Evolutionary conservation across 2,888 invertebrate genomes (phyloP).

Genomic region (Aradus depressus): DNA sequence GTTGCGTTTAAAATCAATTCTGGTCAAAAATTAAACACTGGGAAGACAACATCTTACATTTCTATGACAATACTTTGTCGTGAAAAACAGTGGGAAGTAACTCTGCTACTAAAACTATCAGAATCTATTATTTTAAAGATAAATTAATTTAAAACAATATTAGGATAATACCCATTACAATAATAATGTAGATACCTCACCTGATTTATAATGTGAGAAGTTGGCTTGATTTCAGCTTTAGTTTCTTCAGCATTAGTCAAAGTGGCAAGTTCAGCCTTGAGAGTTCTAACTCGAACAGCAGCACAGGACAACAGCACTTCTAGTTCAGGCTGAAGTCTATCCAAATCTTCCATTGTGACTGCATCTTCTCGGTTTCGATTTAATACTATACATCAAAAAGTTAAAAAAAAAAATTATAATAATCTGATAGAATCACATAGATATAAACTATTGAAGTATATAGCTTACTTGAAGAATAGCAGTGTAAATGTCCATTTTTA

Average conservation of each 20-base stretch:
- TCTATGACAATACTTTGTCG: too few relatives aligned
- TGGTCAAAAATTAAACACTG: too few relatives aligned
- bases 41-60: too few relatives aligned
- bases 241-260: conserved; percentile 31
- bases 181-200: background rate
- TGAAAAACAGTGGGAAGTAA: too few relatives aligned
- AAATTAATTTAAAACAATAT: background rate
- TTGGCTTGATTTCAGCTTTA: conserved; percentile 26
- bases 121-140: conserved; percentile 7
- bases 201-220: conserved; percentile 16
- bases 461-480: conserved; percentile 40
- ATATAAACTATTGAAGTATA: background rate
- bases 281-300: conserved; percentile 62
- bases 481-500: conserved; percentile 53
- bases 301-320: conserved; percentile 75
- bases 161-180: background rate
- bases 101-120: too few relatives aligned
- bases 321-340: conserved; percentile 73
- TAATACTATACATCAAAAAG: conserved; percentile 43
- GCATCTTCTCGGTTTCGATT: conserved; percentile 59
- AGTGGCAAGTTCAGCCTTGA: conserved; percentile 55
- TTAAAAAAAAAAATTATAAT: conserved; percentile 7
- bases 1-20: too few relatives aligned
- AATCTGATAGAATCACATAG: background rate
- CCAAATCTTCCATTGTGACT: conserved; percentile 78